Percentiles rank a stretch among this genome's conserved stretches.
phyloP scores from a whole-genome alignment of 2,113 vertebrate genomes.

The Vidua macroura region DNA sequence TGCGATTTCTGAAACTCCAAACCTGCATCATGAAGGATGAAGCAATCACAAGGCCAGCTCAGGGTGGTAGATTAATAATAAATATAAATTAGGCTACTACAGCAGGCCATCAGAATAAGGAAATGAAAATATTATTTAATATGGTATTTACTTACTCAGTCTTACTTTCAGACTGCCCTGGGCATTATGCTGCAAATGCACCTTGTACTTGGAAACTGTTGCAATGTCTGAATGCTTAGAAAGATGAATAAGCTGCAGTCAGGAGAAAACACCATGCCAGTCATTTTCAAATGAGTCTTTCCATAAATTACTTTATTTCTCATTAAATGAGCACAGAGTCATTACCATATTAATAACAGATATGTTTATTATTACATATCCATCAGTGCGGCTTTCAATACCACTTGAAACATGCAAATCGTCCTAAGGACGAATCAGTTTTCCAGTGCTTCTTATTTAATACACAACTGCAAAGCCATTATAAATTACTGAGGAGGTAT shows the following conservation, averaged over 20 bases:
- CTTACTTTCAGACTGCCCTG: not conserved
- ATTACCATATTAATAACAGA: slow-evolving; percentile 90
- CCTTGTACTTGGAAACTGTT: not conserved
- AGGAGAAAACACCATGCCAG: slow-evolving; percentile 75
- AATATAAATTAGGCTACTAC: not conserved
- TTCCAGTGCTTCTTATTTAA: slow-evolving; percentile 98
- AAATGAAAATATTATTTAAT: not conserved
- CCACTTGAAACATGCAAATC: slow-evolving; percentile 94
- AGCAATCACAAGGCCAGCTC: not conserved
- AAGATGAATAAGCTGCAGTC: not conserved
- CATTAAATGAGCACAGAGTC: slow-evolving; percentile 82
- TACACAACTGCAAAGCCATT: slow-evolving; percentile 90
- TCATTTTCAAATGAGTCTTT: slow-evolving; percentile 71
- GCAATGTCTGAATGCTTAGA: not conserved
- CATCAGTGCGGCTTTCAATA: slow-evolving; percentile 97
- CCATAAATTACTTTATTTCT: slow-evolving; percentile 84
- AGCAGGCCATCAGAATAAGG: not conserved
- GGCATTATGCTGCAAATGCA: not conserved
- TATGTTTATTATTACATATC: slow-evolving; percentile 99
- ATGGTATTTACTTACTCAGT: not conserved
- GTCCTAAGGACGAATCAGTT: slow-evolving; percentile 89
- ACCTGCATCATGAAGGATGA: not conserved
- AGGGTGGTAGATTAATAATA: not conserved
- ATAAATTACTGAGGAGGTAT: slow-evolving; percentile 93
- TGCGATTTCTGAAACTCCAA: not conserved